Evolutionary conservation across 1,140 invertebrate genomes (phyloP).

Genomic region (Paralvinella palmiformis): DNA sequence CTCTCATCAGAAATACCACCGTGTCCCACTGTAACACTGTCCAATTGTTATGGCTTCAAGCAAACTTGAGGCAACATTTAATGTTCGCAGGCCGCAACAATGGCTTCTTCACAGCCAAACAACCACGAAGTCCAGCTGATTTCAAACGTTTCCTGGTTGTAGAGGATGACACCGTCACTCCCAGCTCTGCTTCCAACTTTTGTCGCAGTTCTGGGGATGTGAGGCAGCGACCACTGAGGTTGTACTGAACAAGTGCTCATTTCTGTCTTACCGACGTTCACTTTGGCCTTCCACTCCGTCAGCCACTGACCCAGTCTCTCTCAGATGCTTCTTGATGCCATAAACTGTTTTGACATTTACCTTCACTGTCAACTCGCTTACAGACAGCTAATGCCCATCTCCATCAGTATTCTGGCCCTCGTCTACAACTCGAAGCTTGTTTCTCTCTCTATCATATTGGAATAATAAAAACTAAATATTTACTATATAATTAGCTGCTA

Average conservation of each 20-base stretch:
- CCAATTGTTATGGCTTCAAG: neutral
- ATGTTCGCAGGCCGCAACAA: conserved; percentile 6
- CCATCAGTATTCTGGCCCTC: no score
- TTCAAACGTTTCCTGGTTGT: neutral
- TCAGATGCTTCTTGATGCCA: no score
- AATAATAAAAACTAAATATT: no score
- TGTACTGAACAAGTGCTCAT: neutral
- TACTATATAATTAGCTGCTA: no score
- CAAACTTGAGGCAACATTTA: neutral
- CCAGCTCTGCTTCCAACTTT: neutral
- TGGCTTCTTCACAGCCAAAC: conserved; percentile 1
- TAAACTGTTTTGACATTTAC: no score
- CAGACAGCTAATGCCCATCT: no score
- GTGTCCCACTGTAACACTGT: neutral
- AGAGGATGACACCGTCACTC: conserved; percentile 1
- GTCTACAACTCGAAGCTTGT: no score
- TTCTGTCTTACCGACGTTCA: neutral
- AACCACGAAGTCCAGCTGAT: neutral
- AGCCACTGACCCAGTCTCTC: no score
- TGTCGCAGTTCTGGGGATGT: neutral
- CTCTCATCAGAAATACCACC: neutral
- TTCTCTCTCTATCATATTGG: no score
- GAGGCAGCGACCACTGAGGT: conserved; percentile 1
- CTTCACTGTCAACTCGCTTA: no score
- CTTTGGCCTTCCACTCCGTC: conserved; percentile 5